Conservation (phyloP, 2,113 vertebrate species). For the Machaerirhynchus nigripectus region DNA sequence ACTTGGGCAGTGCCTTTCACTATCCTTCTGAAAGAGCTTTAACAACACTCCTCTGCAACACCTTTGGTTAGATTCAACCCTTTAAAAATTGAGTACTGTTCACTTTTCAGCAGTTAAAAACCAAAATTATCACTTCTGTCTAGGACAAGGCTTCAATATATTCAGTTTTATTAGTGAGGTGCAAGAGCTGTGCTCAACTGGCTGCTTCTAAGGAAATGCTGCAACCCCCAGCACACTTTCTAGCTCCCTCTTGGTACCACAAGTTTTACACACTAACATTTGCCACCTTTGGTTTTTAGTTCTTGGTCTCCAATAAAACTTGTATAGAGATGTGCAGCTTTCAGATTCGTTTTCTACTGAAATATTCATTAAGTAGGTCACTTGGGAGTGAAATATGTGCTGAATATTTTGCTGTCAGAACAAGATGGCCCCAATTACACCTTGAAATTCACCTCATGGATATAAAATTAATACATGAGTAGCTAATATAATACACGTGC, state of each 20-base stretch:
- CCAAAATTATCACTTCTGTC: background rate
- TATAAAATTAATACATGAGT: background rate
- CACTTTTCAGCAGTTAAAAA: background rate
- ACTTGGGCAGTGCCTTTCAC: background rate
- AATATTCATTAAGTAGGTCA: background rate
- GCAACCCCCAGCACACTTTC: background rate
- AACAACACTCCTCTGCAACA: background rate
- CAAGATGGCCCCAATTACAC: background rate
- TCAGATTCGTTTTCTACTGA: background rate
- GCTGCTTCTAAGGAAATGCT: background rate
- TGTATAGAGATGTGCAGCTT: background rate
- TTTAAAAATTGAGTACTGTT: background rate
- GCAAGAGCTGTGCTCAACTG: background rate
- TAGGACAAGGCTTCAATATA: background rate
- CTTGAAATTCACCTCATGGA: background rate
- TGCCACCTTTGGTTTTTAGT: background rate
- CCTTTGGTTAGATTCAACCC: background rate
- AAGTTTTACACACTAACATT: background rate
- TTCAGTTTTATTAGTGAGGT: background rate
- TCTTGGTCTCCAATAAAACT: background rate
- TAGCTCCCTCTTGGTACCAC: background rate
- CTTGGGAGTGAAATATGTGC: background rate
- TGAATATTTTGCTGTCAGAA: background rate
- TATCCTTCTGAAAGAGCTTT: background rate
- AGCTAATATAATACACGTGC: background rate